Percentiles rank a stretch among this genome's conserved stretches.
These are phyloP conservation scores for Hymenopus coronatus DNA, from an alignment of 2,888 invertebrate genomes.

Conservation along the genomic window DNA sequence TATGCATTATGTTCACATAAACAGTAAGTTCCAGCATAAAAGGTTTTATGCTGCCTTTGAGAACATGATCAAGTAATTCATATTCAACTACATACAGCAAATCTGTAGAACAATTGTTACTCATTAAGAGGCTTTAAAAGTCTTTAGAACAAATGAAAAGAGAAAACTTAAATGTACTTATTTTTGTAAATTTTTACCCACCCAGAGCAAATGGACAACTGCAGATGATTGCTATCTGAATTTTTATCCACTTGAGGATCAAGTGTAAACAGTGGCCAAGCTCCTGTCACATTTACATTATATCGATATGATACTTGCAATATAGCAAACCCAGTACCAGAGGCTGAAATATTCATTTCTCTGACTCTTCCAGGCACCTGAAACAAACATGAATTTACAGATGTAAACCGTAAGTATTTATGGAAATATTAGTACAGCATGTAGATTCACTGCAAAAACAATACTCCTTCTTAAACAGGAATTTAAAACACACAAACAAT, in stretches of 20 bases:
- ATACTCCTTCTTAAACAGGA: background rate
- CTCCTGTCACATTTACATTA: conserved; percentile 81
- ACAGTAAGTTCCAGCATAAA: no score
- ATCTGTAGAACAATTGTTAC: no score
- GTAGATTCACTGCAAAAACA: background rate
- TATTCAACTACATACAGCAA: no score
- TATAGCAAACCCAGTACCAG: conserved; percentile 76
- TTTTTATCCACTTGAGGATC: conserved; percentile 83
- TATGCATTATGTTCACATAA: no score
- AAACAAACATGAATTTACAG: background rate
- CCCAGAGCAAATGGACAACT: conserved; percentile 79
- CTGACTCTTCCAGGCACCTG: conserved; percentile 57
- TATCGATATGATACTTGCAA: conserved; percentile 77
- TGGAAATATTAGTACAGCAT: background rate
- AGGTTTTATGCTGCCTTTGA: no score
- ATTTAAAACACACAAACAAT: no score
- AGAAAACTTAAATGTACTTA: background rate
- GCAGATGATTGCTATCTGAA: conserved; percentile 71
- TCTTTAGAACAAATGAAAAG: background rate
- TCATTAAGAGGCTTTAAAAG: no score
- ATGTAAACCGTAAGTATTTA: background rate
- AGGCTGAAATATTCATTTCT: conserved; percentile 69
- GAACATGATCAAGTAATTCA: no score
- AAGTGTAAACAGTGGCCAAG: conserved; percentile 81
- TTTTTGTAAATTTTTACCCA: conserved; percentile 43